Evolutionary conservation across 2,797 vertebrate genomes (phyloP).

Genomic region (Gymnothorax reevesii): DNA sequence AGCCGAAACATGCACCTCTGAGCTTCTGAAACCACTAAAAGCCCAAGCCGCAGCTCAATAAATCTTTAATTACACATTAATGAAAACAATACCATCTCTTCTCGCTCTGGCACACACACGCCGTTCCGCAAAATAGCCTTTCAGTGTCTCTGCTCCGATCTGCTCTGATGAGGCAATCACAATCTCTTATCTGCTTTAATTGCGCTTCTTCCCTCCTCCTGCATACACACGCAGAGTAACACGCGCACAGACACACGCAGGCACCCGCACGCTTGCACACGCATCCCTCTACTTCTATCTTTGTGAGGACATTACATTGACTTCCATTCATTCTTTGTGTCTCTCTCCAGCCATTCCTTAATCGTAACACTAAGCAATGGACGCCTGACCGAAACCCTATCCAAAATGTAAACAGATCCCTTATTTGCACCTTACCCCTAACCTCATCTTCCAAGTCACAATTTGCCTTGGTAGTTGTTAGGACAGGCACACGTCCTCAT

Average conservation of each 20-base stretch:
- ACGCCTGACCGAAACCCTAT: no score
- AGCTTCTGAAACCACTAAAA: neutral
- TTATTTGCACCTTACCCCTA: no score
- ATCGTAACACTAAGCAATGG: no score
- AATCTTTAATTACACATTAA: conserved; percentile 21
- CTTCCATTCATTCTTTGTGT: no score
- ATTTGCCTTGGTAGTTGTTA: no score
- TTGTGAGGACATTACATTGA: no score
- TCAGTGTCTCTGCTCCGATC: neutral
- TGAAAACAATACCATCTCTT: neutral
- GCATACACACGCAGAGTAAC: conserved; percentile 16
- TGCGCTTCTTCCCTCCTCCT: neutral
- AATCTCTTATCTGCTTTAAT: neutral
- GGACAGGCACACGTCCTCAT: no score
- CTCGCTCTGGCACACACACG: neutral
- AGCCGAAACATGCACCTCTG: neutral
- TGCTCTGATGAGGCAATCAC: neutral
- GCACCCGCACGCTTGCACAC: conserved; percentile 46
- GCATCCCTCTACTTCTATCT: conserved; percentile 30
- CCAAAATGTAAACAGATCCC: no score
- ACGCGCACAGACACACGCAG: conserved; percentile 40
- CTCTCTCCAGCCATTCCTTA: no score
- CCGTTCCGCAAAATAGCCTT: neutral
- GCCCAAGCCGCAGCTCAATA: conserved; percentile 6
- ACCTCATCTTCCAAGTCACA: no score